These are phyloP conservation scores for Forficula auricularia DNA, from an alignment of 1,140 invertebrate genomes.

Conservation along the genomic window DNA sequence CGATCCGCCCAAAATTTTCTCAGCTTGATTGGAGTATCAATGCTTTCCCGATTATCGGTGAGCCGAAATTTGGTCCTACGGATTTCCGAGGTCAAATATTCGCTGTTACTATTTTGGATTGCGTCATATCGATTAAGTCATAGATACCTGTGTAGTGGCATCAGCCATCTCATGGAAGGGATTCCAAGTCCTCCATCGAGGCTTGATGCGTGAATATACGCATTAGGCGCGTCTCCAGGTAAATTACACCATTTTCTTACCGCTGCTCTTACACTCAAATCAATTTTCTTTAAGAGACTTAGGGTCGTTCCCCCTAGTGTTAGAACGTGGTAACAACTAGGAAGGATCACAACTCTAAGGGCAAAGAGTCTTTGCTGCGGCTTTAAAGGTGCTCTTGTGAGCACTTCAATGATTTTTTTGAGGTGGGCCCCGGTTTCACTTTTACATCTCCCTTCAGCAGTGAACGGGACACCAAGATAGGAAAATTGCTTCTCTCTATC, in stretches of 20 bases:
- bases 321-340: slow-evolving; percentile 17
- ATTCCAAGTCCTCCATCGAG: slow-evolving; percentile 20
- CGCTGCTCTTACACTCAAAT: slow-evolving; percentile 15
- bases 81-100: no score
- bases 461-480: slow-evolving; percentile 1
- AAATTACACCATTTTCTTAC: slow-evolving; percentile 20
- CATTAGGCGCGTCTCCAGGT: slow-evolving; percentile 19
- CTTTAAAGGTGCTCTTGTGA: slow-evolving; percentile 21
- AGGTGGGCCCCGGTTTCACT: background rate
- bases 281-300: slow-evolving; percentile 15
- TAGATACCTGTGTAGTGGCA: no score
- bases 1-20: no score
- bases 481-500: background rate
- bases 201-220: slow-evolving; percentile 20
- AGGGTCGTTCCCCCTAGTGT: slow-evolving; percentile 16
- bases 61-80: no score
- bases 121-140: no score
- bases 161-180: slow-evolving; percentile 3
- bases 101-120: no score
- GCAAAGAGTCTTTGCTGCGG: slow-evolving; percentile 17
- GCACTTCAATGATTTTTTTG: background rate
- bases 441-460: background rate
- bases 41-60: no score
- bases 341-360: slow-evolving; percentile 15
- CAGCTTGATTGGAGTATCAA: no score